Percentiles rank a stretch among this genome's conserved stretches.
Conservation (phyloP, 2,888 invertebrate genomes). For the Lagria hirta region DNA sequence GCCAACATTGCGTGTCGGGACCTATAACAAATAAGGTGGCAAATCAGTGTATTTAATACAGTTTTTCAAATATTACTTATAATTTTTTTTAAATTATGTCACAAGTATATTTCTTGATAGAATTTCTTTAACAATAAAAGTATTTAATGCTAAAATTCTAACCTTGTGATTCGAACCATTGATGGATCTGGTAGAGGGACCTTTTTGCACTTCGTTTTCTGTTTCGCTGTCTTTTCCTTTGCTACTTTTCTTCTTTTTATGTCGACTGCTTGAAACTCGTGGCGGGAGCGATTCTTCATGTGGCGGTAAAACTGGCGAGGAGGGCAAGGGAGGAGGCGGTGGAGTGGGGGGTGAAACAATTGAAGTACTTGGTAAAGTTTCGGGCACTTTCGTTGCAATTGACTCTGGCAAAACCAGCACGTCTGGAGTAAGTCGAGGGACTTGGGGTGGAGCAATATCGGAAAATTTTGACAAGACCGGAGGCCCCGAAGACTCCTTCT, state of each 20-base stretch:
- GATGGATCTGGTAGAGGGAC: slow-evolving; percentile 77
- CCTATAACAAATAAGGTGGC: too few relatives aligned
- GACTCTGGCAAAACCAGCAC: slow-evolving; percentile 11
- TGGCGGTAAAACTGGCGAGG: slow-evolving; percentile 28
- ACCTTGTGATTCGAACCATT: slow-evolving; percentile 58
- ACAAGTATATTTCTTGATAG: too few relatives aligned
- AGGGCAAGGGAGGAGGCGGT: slow-evolving; percentile 27
- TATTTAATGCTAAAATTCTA: slow-evolving; percentile 11
- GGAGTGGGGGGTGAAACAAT: slow-evolving; percentile 26
- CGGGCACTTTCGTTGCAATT: slow-evolving; percentile 8
- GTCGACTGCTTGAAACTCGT: slow-evolving; percentile 29
- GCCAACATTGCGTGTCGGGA: too few relatives aligned
- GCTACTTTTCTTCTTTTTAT: slow-evolving; percentile 38
- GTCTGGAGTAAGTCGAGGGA: slow-evolving; percentile 12
- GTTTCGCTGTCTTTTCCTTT: slow-evolving; percentile 68
- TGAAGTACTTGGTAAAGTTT: slow-evolving; percentile 20
- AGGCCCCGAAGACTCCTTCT: slow-evolving; percentile 21
- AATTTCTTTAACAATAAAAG: too few relatives aligned
- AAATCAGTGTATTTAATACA: too few relatives aligned
- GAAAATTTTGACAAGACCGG: slow-evolving; percentile 21
- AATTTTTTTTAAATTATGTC: too few relatives aligned
- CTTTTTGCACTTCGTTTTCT: slow-evolving; percentile 69
- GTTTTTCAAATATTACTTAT: too few relatives aligned
- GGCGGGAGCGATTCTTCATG: slow-evolving; percentile 30
- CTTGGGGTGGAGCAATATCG: slow-evolving; percentile 17